Conservation (phyloP, 2,113 vertebrate species). For the Uropsilus gracilis region DNA sequence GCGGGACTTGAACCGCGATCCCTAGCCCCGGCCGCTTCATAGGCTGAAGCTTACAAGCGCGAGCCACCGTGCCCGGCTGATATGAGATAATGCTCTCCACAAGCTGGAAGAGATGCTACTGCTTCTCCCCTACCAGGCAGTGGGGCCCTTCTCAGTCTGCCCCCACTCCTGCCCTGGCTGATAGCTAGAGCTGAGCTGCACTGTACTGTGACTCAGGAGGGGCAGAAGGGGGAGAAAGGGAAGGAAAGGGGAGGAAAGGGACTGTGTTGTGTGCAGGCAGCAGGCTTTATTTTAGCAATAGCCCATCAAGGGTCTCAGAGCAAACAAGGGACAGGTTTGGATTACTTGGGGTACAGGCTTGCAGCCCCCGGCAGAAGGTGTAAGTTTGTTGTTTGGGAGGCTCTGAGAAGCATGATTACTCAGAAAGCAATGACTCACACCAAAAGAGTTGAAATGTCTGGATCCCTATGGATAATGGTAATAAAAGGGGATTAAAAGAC, state of each 20-base stretch:
- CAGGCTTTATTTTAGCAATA: not conserved
- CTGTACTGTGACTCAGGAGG: not conserved
- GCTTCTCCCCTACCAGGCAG: not conserved
- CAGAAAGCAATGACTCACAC: not conserved
- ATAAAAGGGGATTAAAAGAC: constrained; percentile 12
- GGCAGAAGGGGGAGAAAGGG: too few species aligned
- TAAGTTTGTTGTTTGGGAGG: not conserved
- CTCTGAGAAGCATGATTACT: not conserved
- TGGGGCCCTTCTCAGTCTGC: not conserved
- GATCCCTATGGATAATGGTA: not conserved
- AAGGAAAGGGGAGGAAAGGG: not conserved
- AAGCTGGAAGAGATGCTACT: not conserved
- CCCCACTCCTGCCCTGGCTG: not conserved
- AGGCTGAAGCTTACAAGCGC: too few species aligned
- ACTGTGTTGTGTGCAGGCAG: not conserved
- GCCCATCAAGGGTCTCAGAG: not conserved
- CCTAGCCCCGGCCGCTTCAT: too few species aligned
- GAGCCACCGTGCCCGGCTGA: too few species aligned
- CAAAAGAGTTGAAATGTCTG: not conserved
- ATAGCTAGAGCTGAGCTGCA: not conserved
- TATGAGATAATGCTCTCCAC: too few species aligned
- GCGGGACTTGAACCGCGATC: too few species aligned
- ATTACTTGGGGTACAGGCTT: not conserved
- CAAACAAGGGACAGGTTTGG: not conserved
- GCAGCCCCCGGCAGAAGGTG: not conserved